Percentiles rank a stretch among this genome's conserved stretches.
Evolutionary conservation across 1,140 invertebrate species (phyloP).

Genomic region (Drosophila santomea): DNA sequence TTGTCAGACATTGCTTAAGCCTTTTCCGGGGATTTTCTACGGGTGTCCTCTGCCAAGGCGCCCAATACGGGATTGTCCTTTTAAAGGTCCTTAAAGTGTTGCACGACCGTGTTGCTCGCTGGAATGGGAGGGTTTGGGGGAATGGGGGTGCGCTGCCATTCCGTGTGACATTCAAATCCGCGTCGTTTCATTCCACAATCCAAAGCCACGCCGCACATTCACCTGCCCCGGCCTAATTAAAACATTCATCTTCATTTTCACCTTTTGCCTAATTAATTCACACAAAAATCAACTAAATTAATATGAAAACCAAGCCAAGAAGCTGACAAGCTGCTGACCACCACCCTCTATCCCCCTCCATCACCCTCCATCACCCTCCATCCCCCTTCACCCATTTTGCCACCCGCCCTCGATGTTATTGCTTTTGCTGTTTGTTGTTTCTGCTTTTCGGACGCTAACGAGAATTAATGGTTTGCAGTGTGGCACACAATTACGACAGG

Average conservation of each 20-base stretch:
- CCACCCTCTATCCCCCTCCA: background rate
- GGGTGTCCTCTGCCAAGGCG: constrained; percentile 18
- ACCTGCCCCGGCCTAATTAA: constrained; percentile 71
- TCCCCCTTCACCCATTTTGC: background rate
- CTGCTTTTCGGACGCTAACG: constrained; percentile 79
- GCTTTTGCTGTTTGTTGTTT: constrained; percentile 35
- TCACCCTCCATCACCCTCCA: background rate
- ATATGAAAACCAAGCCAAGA: constrained; percentile 81
- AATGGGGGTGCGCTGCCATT: background rate
- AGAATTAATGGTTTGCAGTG: constrained; percentile 85
- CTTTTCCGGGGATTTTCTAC: constrained; percentile 76
- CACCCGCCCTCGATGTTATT: constrained; percentile 42
- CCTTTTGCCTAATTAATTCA: constrained; percentile 85
- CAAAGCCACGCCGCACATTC: background rate
- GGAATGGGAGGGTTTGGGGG: too few species aligned
- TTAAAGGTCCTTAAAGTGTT: constrained; percentile 74
- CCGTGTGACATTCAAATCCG: constrained; percentile 78
- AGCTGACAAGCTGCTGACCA: constrained; percentile 78
- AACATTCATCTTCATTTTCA: constrained; percentile 85
- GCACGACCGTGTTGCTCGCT: background rate
- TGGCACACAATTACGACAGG: constrained; percentile 84
- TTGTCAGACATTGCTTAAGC: constrained; percentile 84
- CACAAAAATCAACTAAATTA: constrained; percentile 84
- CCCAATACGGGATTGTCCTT: constrained; percentile 34
- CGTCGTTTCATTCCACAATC: constrained; percentile 48